phyloP scores from a whole-genome alignment of 2,888 invertebrate species.

The Phlogophora meticulosa region DNA sequence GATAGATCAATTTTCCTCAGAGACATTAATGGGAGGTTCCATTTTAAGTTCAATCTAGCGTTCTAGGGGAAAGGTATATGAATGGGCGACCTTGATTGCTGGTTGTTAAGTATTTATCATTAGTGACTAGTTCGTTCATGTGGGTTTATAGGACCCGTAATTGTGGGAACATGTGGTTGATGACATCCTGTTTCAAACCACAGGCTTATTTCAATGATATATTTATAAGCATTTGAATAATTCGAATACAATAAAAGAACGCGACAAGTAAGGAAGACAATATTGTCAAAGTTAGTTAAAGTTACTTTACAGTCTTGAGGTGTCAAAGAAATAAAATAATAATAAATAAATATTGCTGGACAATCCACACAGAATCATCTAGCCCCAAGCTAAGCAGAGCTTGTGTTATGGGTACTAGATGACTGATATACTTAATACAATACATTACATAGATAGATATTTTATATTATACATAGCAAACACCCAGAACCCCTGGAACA shows the following conservation, averaged over 20 bases:
- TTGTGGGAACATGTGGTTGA: slow-evolving; percentile 14
- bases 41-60: neutral
- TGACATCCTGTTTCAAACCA: slow-evolving; percentile 24
- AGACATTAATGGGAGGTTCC: neutral
- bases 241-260: neutral
- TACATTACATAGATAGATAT: too few relatives aligned
- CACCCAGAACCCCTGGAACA: too few relatives aligned
- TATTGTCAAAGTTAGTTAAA: neutral
- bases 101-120: slow-evolving; percentile 6
- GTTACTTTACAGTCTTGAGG: neutral
- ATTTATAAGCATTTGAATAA: too few relatives aligned
- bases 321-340: neutral
- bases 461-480: too few relatives aligned
- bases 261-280: neutral
- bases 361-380: too few relatives aligned
- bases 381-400: too few relatives aligned
- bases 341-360: too few relatives aligned
- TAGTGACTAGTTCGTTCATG: neutral
- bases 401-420: too few relatives aligned
- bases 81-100: slow-evolving; percentile 2
- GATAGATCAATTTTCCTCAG: neutral
- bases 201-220: neutral
- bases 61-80: neutral
- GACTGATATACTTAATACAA: too few relatives aligned
- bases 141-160: slow-evolving; percentile 5